Evolutionary conservation across 2,888 invertebrate species (phyloP), one percentile per base, ranked within the genome.

Genomic region (Diarsia brunnea): DNA sequence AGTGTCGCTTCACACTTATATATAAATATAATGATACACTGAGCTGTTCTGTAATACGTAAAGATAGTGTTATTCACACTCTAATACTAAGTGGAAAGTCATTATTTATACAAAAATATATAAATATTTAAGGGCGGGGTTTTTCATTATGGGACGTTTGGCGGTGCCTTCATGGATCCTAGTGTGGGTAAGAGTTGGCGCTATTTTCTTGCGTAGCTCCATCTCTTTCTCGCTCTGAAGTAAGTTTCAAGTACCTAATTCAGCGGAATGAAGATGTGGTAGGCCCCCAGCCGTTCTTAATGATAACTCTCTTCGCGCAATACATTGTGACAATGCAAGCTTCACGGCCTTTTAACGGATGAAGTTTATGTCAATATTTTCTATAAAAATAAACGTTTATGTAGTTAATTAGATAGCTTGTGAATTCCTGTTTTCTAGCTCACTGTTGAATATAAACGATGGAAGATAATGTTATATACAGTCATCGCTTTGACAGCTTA

Each of bases 401-500:
- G 94, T 95, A 95, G 95, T 91, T 82, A 89, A 90, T 91, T 96
- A 95, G 94, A 93, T 94, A 95, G 96, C 96, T 96, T 96, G 93
- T 91, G 91, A 93, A 93, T 93, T 91, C 91, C 89, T 90, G 92
- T 94, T 93, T 93, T 93, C 89, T 92, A 93, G 94, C 94, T 94
- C 95, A 94, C 94, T 91, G 93, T 94, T 92, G 88, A 89, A 89
- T 89, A 87, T 90, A 87, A 89, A 91, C 91, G 89, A 90, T 88
- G 89, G 87, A 82, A 86, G 89, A 88, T 89, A 88, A 90, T 90
- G 89, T 90, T 91, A 91, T 91, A 85, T 85, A 89, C 82, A 82
- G 93, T 92, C 94, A 93, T 93, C 94, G 96, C 96, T 96, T 95
- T 92, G 92, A 95, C 95, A 95, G 96, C 96, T 96, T 96, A 94